Percentiles rank a stretch among this genome's conserved stretches.
phyloP scores from a whole-genome alignment of 2,888 invertebrate species.

The Drosophila vallismaia region DNA sequence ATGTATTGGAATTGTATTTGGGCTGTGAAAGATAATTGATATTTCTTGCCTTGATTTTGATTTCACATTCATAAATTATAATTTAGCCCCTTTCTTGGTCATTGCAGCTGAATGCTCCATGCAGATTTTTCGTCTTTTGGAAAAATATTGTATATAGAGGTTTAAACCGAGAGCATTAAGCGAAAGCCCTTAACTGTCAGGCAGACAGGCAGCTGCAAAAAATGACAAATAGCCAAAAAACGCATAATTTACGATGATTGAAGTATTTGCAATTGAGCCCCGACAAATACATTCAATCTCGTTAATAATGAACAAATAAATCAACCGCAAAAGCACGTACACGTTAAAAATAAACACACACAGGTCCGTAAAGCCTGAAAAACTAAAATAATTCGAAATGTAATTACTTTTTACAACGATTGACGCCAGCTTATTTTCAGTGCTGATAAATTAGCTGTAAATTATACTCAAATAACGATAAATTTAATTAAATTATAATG shows the following conservation, averaged over 20 bases:
- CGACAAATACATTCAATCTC: slow-evolving; percentile 72
- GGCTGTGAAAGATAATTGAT: slow-evolving; percentile 27
- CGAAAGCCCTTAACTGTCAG: too few relatives aligned
- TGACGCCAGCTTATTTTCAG: not conserved
- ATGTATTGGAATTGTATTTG: slow-evolving; percentile 17
- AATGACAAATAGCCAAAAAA: slow-evolving; percentile 28
- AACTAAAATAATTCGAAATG: slow-evolving; percentile 5
- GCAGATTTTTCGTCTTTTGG: slow-evolving; percentile 17
- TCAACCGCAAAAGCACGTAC: slow-evolving; percentile 20
- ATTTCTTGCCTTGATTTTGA: slow-evolving; percentile 6
- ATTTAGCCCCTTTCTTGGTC: slow-evolving; percentile 1
- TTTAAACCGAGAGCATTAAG: not conserved
- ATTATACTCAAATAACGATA: slow-evolving; percentile 26
- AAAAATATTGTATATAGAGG: slow-evolving; percentile 8
- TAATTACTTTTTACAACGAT: slow-evolving; percentile 12
- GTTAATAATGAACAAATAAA: slow-evolving; percentile 41
- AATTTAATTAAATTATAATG: slow-evolving; percentile 47
- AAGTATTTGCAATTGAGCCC: slow-evolving; percentile 72
- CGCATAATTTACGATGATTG: slow-evolving; percentile 47
- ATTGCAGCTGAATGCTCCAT: slow-evolving; percentile 27
- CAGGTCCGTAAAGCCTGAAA: not conserved
- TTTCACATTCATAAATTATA: not conserved
- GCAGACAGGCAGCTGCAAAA: slow-evolving; percentile 8
- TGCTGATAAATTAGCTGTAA: slow-evolving; percentile 21
- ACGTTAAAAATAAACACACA: slow-evolving; percentile 17